Conservation (phyloP, 2,113 vertebrate genomes). For the Microcebus tavaratra region DNA sequence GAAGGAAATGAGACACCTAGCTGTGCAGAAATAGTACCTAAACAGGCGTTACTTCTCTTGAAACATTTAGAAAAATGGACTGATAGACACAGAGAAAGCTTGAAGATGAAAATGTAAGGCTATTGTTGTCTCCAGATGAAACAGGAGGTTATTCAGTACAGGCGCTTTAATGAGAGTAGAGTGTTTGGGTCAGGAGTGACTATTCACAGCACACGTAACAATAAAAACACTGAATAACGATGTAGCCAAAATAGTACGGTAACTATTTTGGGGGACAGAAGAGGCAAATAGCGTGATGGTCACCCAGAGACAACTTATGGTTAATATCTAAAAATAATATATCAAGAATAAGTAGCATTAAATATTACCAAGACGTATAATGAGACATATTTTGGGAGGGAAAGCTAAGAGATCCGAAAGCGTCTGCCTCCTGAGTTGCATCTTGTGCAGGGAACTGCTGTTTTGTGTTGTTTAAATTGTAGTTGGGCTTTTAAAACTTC, state of each 20-base stretch:
- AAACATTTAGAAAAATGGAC: neutral
- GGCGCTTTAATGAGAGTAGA: neutral
- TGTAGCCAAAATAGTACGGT: rapidly evolving
- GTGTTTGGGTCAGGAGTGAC: neutral
- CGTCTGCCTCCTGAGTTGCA: rapidly evolving
- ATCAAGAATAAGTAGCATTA: too few species aligned
- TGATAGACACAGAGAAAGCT: neutral
- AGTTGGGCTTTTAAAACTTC: neutral
- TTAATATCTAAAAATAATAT: neutral
- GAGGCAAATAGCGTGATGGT: rapidly evolving
- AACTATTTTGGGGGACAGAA: rapidly evolving
- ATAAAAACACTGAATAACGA: rapidly evolving
- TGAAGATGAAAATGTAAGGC: too few species aligned
- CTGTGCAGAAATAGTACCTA: neutral
- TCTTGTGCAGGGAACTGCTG: rapidly evolving
- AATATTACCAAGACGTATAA: rapidly evolving
- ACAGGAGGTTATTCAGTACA: neutral
- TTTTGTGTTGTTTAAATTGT: neutral
- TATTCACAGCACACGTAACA: rapidly evolving
- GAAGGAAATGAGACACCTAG: neutral
- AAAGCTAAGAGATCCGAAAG: too few species aligned
- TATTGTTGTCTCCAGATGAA: neutral
- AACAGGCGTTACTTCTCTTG: neutral
- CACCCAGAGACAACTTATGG: too few species aligned
- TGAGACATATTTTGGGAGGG: too few species aligned